A percentile compares a stretch with the other conserved stretches of the same genome.
Evolutionary conservation across 1,140 invertebrate genomes (phyloP).

Genomic region (Caenorhabditis latens): DNA sequence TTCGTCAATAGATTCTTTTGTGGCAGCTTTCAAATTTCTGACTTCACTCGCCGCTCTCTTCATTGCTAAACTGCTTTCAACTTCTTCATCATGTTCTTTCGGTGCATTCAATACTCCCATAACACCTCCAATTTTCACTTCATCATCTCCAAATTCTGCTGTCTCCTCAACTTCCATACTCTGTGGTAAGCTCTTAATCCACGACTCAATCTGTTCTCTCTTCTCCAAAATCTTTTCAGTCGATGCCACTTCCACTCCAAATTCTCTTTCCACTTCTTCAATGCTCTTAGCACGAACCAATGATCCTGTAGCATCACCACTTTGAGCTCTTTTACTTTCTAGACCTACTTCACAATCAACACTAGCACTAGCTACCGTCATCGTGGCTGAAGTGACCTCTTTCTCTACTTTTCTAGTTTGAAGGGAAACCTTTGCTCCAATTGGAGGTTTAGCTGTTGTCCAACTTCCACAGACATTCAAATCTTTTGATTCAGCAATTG

Average conservation of each 20-base stretch:
- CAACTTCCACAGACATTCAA: constrained; percentile 13
- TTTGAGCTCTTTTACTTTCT: constrained; percentile 27
- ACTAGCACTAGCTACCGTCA: constrained; percentile 50
- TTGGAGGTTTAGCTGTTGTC: constrained; percentile 29
- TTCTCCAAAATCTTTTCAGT: constrained; percentile 28
- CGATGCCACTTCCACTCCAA: constrained; percentile 38
- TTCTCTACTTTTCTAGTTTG: constrained; percentile 44
- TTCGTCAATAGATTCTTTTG: constrained; percentile 35
- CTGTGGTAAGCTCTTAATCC: constrained; percentile 45
- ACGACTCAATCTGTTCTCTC: constrained; percentile 42
- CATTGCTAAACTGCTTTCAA: background rate
- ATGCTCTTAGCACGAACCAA: constrained; percentile 43
- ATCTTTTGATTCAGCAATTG: constrained; percentile 23
- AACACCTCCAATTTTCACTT: constrained; percentile 27
- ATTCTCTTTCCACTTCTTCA: constrained; percentile 52
- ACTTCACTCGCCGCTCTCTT: constrained; percentile 32
- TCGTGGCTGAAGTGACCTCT: constrained; percentile 51
- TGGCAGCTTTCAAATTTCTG: constrained; percentile 35
- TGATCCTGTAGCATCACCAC: constrained; percentile 42
- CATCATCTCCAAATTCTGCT: constrained; percentile 36
- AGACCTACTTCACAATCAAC: constrained; percentile 48
- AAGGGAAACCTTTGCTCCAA: constrained; percentile 43
- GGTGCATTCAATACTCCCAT: constrained; percentile 15
- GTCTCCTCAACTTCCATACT: constrained; percentile 21
- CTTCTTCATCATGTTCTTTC: constrained; percentile 34